phyloP scores from a whole-genome alignment of 2,888 invertebrate genomes.

The Portevinia maculata region DNA sequence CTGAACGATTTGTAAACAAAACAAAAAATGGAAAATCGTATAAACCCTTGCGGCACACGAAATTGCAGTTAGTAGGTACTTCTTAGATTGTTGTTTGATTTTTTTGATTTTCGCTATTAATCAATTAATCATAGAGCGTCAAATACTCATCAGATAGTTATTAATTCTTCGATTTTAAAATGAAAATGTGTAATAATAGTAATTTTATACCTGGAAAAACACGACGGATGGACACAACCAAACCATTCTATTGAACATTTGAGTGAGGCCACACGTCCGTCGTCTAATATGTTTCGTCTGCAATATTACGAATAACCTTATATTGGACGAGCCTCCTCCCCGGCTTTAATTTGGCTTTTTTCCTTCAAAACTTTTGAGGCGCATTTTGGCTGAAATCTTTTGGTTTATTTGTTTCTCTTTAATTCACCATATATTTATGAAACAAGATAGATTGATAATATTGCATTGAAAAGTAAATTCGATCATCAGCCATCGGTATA shows the following conservation, averaged over 20 bases:
- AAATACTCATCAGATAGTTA: too few relatives aligned
- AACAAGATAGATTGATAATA: conserved; percentile 20
- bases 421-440: conserved; percentile 10
- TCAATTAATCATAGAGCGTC: neutral
- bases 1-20: neutral
- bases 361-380: neutral
- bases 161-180: conserved; percentile 5
- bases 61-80: neutral
- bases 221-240: neutral
- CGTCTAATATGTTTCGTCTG: neutral
- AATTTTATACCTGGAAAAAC: neutral
- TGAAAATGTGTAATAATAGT: neutral
- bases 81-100: neutral
- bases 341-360: neutral
- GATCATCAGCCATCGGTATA: neutral
- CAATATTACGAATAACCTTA: too few relatives aligned
- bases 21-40: neutral
- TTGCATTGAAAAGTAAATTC: conserved; percentile 5
- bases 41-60: neutral
- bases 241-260: neutral
- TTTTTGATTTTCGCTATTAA: neutral
- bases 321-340: too few relatives aligned
- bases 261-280: neutral
- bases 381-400: neutral
- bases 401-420: neutral